Conservation (phyloP, 2,888 invertebrate species). For the Hylaea fasciaria region DNA sequence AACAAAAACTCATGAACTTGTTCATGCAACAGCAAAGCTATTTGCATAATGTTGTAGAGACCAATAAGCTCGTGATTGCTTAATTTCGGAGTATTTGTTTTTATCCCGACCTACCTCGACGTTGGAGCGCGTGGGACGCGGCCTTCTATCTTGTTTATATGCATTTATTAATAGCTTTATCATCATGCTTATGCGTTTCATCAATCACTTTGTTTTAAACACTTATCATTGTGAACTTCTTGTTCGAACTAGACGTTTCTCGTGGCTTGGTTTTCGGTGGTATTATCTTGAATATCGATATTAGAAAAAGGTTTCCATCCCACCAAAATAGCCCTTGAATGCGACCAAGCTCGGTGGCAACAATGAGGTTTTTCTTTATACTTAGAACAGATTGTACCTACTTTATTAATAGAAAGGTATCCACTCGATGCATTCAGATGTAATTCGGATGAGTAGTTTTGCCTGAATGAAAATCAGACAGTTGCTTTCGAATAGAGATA, state of each 20-base stretch:
- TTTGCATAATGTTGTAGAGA: constrained; percentile 16
- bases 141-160: constrained; percentile 68
- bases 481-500: no score
- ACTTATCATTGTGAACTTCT: constrained; percentile 49
- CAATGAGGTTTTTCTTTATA: no score
- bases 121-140: constrained; percentile 64
- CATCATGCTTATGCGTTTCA: constrained; percentile 54
- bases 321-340: no score
- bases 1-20: background rate
- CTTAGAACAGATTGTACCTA: no score
- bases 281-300: no score
- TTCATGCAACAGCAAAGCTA: constrained; percentile 7
- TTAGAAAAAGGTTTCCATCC: no score
- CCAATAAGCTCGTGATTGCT: constrained; percentile 45
- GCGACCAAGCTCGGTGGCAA: no score
- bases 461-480: no score
- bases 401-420: no score
- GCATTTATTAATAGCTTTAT: constrained; percentile 75
- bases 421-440: no score
- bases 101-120: constrained; percentile 78
- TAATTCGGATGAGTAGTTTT: no score
- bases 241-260: background rate
- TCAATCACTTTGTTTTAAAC: constrained; percentile 34
- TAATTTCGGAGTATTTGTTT: constrained; percentile 62
- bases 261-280: no score